Evolutionary conservation across 2,888 invertebrate genomes (phyloP).

Genomic region (Heliconius aoede): DNA sequence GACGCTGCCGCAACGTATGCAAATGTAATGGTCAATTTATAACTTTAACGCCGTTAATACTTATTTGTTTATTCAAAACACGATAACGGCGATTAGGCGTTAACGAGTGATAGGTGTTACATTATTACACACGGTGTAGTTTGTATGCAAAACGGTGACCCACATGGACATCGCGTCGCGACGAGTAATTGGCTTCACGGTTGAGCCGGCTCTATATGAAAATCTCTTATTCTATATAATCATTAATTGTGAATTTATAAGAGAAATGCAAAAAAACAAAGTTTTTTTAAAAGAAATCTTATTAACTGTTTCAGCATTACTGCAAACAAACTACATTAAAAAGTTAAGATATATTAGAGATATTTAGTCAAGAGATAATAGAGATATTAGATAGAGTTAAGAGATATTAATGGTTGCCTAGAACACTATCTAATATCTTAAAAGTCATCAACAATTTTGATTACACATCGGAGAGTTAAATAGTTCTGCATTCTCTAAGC

Average conservation of each 20-base stretch:
- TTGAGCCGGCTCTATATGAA: slow-evolving; percentile 34
- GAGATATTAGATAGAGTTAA: slow-evolving; percentile 55
- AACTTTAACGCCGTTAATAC: slow-evolving; percentile 72
- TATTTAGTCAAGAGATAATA: too few species aligned
- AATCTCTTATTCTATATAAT: background rate
- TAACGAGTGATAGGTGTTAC: slow-evolving; percentile 58
- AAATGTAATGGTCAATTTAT: slow-evolving; percentile 69
- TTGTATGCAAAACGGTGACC: slow-evolving; percentile 57
- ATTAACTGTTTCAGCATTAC: background rate
- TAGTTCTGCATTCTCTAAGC: slow-evolving; percentile 63
- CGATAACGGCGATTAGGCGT: slow-evolving; percentile 70
- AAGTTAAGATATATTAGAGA: too few species aligned
- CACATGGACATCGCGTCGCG: slow-evolving; percentile 42
- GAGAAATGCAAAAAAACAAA: background rate
- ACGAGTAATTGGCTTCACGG: slow-evolving; percentile 48
- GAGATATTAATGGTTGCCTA: slow-evolving; percentile 54
- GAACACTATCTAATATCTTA: slow-evolving; percentile 41
- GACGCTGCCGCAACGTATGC: slow-evolving; percentile 56
- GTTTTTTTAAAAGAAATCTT: background rate
- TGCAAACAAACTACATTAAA: slow-evolving; percentile 24
- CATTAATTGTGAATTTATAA: background rate
- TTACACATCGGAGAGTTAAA: slow-evolving; percentile 65
- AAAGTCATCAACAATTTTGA: slow-evolving; percentile 57
- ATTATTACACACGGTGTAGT: slow-evolving; percentile 48
- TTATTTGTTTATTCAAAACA: slow-evolving; percentile 74